These are phyloP conservation scores for Ranitomeya imitator DNA, from an alignment of 2,113 vertebrate species.

Conservation along the genomic window DNA sequence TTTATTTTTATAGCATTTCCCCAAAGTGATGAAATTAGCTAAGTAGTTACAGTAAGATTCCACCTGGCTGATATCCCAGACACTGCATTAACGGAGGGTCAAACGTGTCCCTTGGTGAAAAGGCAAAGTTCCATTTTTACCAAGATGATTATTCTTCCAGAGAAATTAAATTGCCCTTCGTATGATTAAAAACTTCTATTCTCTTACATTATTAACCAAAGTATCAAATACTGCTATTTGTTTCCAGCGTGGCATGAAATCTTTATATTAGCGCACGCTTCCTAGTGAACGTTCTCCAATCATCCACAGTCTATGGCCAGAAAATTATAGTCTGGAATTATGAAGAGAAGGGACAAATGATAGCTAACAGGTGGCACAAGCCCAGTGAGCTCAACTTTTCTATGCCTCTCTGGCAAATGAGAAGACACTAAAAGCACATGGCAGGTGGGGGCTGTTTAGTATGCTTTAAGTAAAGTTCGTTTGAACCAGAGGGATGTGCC, in stretches of 20 bases:
- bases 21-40: conserved; percentile 55
- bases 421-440: too few relatives aligned
- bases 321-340: background rate
- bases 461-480: too few relatives aligned
- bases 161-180: conserved; percentile 52
- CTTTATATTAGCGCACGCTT: background rate
- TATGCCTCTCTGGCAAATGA: background rate
- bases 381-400: background rate
- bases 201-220: conserved; percentile 30
- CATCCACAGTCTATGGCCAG: background rate
- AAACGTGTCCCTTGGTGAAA: conserved; percentile 58
- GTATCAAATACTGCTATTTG: background rate
- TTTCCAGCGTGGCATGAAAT: background rate
- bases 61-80: conserved; percentile 46
- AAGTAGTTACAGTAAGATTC: conserved; percentile 58
- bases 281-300: background rate
- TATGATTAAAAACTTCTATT: conserved; percentile 57
- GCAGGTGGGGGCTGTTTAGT: too few relatives aligned
- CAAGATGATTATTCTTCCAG: conserved; percentile 59
- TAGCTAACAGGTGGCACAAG: background rate
- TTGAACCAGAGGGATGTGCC: too few relatives aligned
- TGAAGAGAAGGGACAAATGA: background rate
- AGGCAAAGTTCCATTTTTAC: conserved; percentile 55
- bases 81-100: conserved; percentile 60
- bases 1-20: conserved; percentile 47